A percentile compares a stretch with the other conserved stretches of the same genome.
Conservation (phyloP, 1,140 invertebrate genomes). For the Pygmarrhopalites habei region DNA sequence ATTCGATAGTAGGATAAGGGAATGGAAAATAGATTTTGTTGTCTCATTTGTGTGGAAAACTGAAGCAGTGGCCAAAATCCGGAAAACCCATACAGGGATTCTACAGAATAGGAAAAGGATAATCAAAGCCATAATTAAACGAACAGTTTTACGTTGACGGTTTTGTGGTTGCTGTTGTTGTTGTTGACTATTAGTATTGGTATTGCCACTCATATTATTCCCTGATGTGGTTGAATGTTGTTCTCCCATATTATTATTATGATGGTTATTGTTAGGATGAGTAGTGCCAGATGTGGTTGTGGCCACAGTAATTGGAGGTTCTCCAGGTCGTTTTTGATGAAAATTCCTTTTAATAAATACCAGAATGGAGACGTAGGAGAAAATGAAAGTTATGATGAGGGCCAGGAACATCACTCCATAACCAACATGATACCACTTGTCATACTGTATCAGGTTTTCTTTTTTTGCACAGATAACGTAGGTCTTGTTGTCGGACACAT, state of each 20-base stretch:
- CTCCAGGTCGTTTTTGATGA: not conserved
- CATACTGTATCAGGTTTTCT: not conserved
- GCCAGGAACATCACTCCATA: conserved; percentile 7
- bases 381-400: conserved; percentile 14
- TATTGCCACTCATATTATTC: not conserved
- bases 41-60: not conserved
- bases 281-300: too few relatives aligned
- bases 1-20: conserved; percentile 21
- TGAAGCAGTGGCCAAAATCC: conserved; percentile 13
- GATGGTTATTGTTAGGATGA: too few relatives aligned
- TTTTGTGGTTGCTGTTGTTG: not conserved
- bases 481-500: not conserved
- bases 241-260: too few relatives aligned
- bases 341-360: conserved; percentile 19
- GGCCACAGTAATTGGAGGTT: not conserved
- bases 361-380: conserved; percentile 33
- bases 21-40: not conserved
- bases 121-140: conserved; percentile 23
- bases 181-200: too few relatives aligned
- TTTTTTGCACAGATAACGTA: conserved; percentile 16
- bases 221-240: not conserved
- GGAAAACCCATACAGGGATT: conserved; percentile 19
- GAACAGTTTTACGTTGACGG: conserved; percentile 18
- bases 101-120: conserved; percentile 18
- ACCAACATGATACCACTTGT: not conserved